Evolutionary conservation across 1,140 invertebrate genomes (phyloP).

Genomic region (Leptinotarsa lineolata): DNA sequence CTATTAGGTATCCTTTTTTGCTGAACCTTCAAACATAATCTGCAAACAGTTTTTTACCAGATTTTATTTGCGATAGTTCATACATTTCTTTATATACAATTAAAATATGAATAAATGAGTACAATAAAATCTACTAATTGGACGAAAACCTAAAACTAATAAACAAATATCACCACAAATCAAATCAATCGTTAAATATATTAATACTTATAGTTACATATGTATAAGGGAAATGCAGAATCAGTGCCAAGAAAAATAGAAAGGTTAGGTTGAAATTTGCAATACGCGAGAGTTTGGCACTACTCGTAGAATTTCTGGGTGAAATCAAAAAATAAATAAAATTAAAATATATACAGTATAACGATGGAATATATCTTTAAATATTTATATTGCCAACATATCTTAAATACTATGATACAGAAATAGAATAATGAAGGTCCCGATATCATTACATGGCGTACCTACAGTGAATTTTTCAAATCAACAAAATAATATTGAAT

Average conservation of each 20-base stretch:
- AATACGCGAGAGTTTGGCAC: neutral
- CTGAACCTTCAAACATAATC: too few species aligned
- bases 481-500: too few species aligned
- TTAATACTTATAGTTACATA: neutral
- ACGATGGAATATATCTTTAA: neutral
- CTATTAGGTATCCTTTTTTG: too few species aligned
- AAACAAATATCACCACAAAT: conserved; percentile 4
- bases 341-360: conserved; percentile 7
- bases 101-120: neutral
- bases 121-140: neutral
- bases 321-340: neutral
- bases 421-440: neutral
- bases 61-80: neutral
- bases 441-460: neutral
- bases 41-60: too few species aligned
- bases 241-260: neutral
- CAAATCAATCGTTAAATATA: neutral
- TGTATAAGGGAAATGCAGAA: neutral
- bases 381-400: conserved; percentile 22
- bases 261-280: too few species aligned
- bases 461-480: too few species aligned
- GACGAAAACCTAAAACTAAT: neutral
- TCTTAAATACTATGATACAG: conserved; percentile 12
- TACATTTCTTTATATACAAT: conserved; percentile 3
- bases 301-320: neutral